Evolutionary conservation across 1,140 invertebrate genomes (phyloP).

Genomic region (Hetaerina americana): DNA sequence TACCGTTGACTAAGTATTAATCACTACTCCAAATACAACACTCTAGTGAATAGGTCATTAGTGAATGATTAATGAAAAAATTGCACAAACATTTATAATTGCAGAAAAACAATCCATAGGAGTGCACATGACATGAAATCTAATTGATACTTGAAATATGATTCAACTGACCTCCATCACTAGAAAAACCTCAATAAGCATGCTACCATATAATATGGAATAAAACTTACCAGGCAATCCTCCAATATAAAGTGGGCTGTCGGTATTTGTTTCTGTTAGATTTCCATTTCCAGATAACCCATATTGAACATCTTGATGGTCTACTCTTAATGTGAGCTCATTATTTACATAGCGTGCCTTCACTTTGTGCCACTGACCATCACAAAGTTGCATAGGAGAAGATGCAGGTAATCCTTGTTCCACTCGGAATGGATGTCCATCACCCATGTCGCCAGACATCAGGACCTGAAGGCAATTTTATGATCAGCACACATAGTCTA

Average conservation of each 20-base stretch:
- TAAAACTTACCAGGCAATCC: constrained; percentile 59
- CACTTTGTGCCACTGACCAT: constrained; percentile 78
- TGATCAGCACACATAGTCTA: no score
- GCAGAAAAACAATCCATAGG: no score
- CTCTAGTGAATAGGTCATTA: no score
- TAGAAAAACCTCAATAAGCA: no score
- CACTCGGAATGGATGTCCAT: constrained; percentile 42
- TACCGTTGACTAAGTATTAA: no score
- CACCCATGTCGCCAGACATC: constrained; percentile 52
- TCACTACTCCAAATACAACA: no score
- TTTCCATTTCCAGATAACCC: constrained; percentile 33
- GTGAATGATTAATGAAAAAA: no score
- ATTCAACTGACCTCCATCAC: no score
- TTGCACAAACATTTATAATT: no score
- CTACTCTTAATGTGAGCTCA: constrained; percentile 56
- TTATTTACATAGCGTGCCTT: constrained; percentile 56
- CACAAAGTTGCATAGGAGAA: constrained; percentile 49
- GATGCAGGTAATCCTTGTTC: constrained; percentile 43
- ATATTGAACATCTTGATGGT: constrained; percentile 42
- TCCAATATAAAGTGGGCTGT: constrained; percentile 64
- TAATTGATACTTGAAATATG: no score
- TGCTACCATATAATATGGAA: constrained; percentile 1
- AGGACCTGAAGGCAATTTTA: constrained; percentile 47
- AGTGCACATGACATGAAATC: no score
- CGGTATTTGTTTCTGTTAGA: constrained; percentile 31